Evolutionary conservation across 2,113 vertebrate species (phyloP), one percentile per base, ranked within the genome.

Genomic region (Ictalurus furcatus): DNA sequence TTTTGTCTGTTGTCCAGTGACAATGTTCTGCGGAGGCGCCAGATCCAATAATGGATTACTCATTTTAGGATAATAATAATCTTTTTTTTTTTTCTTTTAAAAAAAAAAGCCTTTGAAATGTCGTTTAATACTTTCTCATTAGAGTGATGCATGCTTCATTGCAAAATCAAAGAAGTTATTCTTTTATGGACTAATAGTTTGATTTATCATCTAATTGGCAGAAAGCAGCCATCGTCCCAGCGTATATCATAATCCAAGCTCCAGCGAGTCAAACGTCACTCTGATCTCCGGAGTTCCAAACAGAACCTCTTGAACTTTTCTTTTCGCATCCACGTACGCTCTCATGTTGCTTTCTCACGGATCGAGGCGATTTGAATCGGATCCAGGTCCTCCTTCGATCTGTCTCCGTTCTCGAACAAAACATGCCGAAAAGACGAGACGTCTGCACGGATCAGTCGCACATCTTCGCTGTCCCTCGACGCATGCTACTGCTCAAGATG

Each of bases 381-480:
- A 30, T 87, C 40, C 58, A 87, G 40, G 34, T 23, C 58, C 30
- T n/a, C 16, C 30, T 84, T 67, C 58, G 90, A 84, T 86, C 69
- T 54, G 67, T 78, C 44, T 82, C n/a, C 83, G 56, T 85, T 88
- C 61, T 81, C 23, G 19, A 58, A 85, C 73, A 61, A 76, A 88
- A 65, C 44, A 56, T 88, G 73, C 84, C 40, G 76, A 67, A 67
- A 83, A 74, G 90, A 90, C 86, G 76, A 88, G 85, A 83, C 44
- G 54, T 85, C 65, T 52, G 54, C 63, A 80, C 81, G 81, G 76
- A 88, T 83, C 67, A 21, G 40, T 54, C 8, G 25, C 84, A 58
- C 56, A 58, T 85, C 73, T 84, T 63, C 48, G 30, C 19, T 52
- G 2, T 69, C 86, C 40, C 76, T 80, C 19, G 86, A 37, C 56